Evolutionary conservation across 2,888 invertebrate species (phyloP).

Genomic region (Gortyna flavago): DNA sequence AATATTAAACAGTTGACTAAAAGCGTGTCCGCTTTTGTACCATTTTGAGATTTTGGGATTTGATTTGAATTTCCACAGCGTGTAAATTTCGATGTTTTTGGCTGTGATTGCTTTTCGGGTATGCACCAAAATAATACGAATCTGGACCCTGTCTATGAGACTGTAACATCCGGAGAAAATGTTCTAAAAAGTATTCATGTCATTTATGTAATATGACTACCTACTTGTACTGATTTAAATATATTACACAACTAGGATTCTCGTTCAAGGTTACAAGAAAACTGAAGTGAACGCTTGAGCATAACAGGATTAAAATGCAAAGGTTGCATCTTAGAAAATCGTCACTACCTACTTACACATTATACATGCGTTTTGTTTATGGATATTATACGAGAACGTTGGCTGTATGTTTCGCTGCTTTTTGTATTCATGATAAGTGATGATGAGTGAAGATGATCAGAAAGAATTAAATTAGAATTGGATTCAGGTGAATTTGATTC

Average conservation of each 20-base stretch:
- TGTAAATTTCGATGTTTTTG: background rate
- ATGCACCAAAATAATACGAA: background rate
- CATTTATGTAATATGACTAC: too few species aligned
- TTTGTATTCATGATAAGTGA: background rate
- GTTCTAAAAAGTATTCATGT: too few species aligned
- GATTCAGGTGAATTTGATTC: too few species aligned
- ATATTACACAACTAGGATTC: background rate
- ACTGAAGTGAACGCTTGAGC: conserved; percentile 10
- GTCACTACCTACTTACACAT: background rate
- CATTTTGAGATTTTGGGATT: background rate
- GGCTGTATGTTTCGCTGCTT: background rate
- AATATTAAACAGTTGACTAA: background rate
- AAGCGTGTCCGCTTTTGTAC: background rate
- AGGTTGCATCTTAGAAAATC: conserved; percentile 36
- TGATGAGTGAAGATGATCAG: too few species aligned
- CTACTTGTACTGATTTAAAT: background rate
- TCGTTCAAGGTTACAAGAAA: conserved; percentile 33
- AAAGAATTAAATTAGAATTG: too few species aligned
- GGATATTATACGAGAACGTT: background rate
- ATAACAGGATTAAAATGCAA: conserved; percentile 51
- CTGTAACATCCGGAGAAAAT: background rate
- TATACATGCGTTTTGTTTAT: background rate
- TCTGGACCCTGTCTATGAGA: background rate
- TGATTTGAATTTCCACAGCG: background rate
- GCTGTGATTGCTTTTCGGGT: background rate